Evolutionary conservation across 23 tunicate genomes (phyloP), one percentile per base, ranked within the genome.

Genomic region (Trididemnum miniatum): DNA sequence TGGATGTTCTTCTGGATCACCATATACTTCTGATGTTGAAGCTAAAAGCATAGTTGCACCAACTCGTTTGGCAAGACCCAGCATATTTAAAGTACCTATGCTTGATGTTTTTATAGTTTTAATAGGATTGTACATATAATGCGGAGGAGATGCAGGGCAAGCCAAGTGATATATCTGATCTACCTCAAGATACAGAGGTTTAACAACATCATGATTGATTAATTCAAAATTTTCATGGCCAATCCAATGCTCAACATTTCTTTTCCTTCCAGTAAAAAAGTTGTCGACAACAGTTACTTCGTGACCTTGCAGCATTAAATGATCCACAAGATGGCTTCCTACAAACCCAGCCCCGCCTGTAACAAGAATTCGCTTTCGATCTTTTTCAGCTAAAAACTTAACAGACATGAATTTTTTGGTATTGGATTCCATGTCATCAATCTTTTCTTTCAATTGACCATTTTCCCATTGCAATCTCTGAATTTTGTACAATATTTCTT

Each of bases 331-430:
- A 85, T 95, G 98, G 49, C 95, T 89, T 33, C 98, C 98, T 1
- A 95, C 98, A 89, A 95, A 95, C 22, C 98, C 98, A 59, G 98
- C 98, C 23, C 98, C 98, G 23, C 98, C 98, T 1, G 98, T 95
- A 9, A 95, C 85, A 31, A 95, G 89, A 34, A 95, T 95, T 71
- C 98, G 64, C 65, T 89, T 95, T 76, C 98, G 65, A 36, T 95
- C 90, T 69, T 89, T 80, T 79, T 95, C 98, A 2, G 98, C 83
- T n/a, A 95, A 71, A 78, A 95, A 95, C 52, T 71, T 88, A 7
- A 88, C 93, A 22, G 76, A 50, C n/a, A 94, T 82, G 76, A 82
- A 88, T 33, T 88, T 84, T 65, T 88, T 88, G 1, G 38, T 65
- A 1, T 65, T 29, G 0, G 44, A 27, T 34, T 88, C 85, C 52